phyloP scores from a whole-genome alignment of 2,888 invertebrate genomes.

The Microctonus aethiopoides region DNA sequence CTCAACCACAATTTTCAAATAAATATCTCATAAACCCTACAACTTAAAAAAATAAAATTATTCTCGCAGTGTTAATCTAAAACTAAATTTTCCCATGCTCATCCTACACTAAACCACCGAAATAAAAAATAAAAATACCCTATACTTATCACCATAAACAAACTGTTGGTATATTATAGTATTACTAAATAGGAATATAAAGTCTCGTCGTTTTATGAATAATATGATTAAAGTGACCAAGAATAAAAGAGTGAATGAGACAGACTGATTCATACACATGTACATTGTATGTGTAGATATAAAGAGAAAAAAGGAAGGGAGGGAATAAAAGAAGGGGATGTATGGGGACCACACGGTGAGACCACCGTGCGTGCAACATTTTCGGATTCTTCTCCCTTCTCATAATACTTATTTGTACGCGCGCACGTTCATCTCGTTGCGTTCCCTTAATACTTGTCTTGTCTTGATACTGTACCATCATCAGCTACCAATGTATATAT shows the following conservation, averaged over 20 bases:
- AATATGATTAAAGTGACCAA: conserved; percentile 17
- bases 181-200: too few relatives aligned
- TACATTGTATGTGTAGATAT: neutral
- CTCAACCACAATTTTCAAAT: too few relatives aligned
- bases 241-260: conserved; percentile 41
- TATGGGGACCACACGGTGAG: conserved; percentile 63
- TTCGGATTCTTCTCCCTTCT: conserved; percentile 45
- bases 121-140: too few relatives aligned
- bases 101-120: too few relatives aligned
- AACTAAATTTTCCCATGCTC: too few relatives aligned
- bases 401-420: conserved; percentile 22
- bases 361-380: conserved; percentile 60
- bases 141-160: too few relatives aligned
- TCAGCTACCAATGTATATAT: conserved; percentile 44
- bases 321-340: conserved; percentile 39
- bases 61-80: too few relatives aligned
- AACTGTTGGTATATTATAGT: too few relatives aligned
- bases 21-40: too few relatives aligned
- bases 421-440: conserved; percentile 9
- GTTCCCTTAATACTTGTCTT: neutral
- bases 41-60: too few relatives aligned
- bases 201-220: too few relatives aligned
- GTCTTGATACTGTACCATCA: conserved; percentile 41
- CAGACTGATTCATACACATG: too few relatives aligned
- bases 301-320: neutral